Conservation (phyloP, 2,888 invertebrate species). For the Arrhopalites spinosus region DNA sequence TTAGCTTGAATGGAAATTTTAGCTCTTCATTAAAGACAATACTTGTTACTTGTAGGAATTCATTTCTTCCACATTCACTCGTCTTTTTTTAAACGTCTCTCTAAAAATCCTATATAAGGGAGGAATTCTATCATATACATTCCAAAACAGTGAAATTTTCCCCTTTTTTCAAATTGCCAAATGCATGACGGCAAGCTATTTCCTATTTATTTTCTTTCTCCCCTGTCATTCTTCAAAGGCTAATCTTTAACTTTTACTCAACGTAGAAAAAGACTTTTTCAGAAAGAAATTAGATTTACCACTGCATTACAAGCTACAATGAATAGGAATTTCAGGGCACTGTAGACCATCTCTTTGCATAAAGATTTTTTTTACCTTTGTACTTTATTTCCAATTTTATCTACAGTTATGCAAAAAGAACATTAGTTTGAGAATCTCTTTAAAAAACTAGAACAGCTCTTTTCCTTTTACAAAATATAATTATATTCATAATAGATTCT, state of each 20-base stretch:
- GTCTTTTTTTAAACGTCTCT: not conserved
- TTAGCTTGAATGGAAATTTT: too few species aligned
- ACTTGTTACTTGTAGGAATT: too few species aligned
- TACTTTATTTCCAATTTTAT: not conserved
- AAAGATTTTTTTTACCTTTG: not conserved
- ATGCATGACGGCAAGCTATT: not conserved
- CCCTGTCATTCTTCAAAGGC: not conserved
- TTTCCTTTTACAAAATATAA: not conserved
- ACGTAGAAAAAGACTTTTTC: not conserved
- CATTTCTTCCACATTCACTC: not conserved
- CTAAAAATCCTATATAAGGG: not conserved
- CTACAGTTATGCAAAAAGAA: not conserved
- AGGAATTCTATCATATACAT: not conserved
- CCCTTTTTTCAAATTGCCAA: not conserved
- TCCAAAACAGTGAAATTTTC: not conserved
- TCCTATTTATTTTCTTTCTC: not conserved
- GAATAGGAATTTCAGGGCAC: not conserved
- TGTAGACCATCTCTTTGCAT: not conserved
- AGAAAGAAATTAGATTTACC: not conserved
- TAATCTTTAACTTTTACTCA: not conserved
- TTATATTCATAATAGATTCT: not conserved
- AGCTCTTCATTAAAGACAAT: too few species aligned
- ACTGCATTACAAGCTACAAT: not conserved
- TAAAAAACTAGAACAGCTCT: not conserved
- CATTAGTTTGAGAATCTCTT: not conserved